Percentiles rank a stretch among this genome's conserved stretches.
Evolutionary conservation across 2,888 invertebrate genomes (phyloP).

Genomic region (Chymomyza fuscimana): DNA sequence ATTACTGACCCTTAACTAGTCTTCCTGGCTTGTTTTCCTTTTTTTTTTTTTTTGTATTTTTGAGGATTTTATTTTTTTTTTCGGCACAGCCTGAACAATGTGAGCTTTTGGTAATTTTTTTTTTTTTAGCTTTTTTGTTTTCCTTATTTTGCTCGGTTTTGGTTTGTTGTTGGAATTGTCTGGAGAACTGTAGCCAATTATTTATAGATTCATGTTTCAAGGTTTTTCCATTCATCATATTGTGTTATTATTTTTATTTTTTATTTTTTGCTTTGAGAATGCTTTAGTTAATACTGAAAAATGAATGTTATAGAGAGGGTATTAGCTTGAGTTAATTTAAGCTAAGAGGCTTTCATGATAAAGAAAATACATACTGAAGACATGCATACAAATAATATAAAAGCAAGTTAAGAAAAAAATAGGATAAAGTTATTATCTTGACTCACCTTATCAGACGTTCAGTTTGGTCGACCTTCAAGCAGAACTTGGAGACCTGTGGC

Average conservation of each 20-base stretch:
- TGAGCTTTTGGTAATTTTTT: constrained; percentile 32
- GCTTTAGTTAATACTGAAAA: constrained; percentile 16
- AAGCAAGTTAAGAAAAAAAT: too few species aligned
- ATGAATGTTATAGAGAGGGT: constrained; percentile 1
- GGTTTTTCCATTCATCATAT: background rate
- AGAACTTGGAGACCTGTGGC: too few species aligned
- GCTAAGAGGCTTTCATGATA: background rate
- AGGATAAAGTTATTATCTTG: too few species aligned
- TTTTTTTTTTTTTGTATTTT: constrained; percentile 14
- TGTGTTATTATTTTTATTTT: constrained; percentile 17
- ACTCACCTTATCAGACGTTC: too few species aligned
- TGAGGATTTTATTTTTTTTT: constrained; percentile 9
- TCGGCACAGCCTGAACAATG: constrained; percentile 35
- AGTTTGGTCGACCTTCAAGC: too few species aligned
- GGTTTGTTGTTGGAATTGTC: constrained; percentile 16
- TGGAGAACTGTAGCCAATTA: background rate
- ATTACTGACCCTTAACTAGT: constrained; percentile 70
- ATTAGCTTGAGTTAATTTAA: constrained; percentile 2
- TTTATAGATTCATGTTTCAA: background rate
- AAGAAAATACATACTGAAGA: background rate
- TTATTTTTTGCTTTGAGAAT: constrained; percentile 24
- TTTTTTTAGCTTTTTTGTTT: constrained; percentile 10
- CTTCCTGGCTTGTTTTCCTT: constrained; percentile 11
- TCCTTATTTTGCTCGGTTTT: background rate
- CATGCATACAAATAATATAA: background rate